Conservation (phyloP, 2,888 invertebrate species). For the Cenopis cana region DNA sequence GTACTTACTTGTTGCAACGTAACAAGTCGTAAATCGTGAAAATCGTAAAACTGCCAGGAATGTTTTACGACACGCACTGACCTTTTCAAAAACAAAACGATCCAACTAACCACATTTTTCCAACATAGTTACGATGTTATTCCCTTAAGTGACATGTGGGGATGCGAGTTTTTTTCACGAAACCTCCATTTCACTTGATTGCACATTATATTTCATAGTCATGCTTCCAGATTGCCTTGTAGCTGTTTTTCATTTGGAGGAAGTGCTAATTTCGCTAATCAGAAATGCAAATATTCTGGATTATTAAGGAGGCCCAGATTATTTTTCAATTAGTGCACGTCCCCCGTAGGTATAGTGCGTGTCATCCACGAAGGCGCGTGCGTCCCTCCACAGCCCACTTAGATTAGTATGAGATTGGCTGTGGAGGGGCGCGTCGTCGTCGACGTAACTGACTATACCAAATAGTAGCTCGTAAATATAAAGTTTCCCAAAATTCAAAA, state of each 20-base stretch:
- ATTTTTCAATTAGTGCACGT: too few relatives aligned
- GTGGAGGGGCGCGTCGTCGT: too few relatives aligned
- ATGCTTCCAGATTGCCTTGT: constrained; percentile 43
- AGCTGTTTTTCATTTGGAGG: constrained; percentile 18
- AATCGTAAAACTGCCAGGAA: constrained; percentile 66
- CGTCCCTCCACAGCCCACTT: too few relatives aligned
- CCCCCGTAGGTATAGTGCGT: too few relatives aligned
- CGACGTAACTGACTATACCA: too few relatives aligned
- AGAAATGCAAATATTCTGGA: background rate
- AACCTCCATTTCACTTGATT: constrained; percentile 71
- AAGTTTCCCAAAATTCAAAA: too few relatives aligned
- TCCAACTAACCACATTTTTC: background rate
- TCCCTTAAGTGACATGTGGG: constrained; percentile 51
- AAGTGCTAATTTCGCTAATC: constrained; percentile 11
- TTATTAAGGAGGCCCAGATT: background rate
- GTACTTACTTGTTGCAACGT: constrained; percentile 23
- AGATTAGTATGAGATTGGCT: too few relatives aligned
- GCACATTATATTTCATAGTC: constrained; percentile 70
- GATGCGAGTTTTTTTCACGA: constrained; percentile 63
- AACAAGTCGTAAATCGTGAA: constrained; percentile 42
- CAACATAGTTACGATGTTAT: background rate
- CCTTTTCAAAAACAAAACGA: background rate
- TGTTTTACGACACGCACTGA: constrained; percentile 72
- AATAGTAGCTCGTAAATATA: too few relatives aligned
- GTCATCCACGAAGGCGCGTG: too few relatives aligned